Conservation (phyloP, 2,113 vertebrate genomes). For the Rhodinocichla rosea region DNA sequence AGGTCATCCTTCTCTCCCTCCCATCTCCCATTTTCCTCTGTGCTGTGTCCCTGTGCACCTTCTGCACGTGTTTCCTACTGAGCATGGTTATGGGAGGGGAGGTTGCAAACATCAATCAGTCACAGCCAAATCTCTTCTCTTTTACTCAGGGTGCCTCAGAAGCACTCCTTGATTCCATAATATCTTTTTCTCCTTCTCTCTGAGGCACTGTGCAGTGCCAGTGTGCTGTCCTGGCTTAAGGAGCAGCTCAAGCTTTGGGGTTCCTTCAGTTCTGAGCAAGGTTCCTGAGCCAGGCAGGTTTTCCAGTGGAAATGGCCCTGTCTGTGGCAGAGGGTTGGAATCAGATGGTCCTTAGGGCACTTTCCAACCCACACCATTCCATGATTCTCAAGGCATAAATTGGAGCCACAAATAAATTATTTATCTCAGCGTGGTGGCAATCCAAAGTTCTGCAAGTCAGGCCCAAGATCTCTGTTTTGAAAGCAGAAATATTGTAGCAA, state of each 20-base stretch:
- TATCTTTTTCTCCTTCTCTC: accelerated
- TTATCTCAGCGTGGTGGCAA: not conserved
- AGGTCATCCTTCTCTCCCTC: not conserved
- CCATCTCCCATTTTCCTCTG: not conserved
- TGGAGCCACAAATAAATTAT: not conserved
- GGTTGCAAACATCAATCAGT: not conserved
- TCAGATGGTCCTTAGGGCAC: not conserved
- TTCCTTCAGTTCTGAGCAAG: not conserved
- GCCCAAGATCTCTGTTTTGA: not conserved
- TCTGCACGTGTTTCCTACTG: not conserved
- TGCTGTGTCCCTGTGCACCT: not conserved
- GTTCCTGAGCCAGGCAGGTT: not conserved
- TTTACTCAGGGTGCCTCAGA: not conserved
- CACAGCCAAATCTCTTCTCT: not conserved
- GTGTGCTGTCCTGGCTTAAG: not conserved
- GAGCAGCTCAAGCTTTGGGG: not conserved
- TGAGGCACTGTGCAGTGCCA: not conserved
- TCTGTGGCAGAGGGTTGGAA: not conserved
- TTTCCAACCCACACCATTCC: not conserved
- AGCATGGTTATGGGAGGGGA: not conserved
- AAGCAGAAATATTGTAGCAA: not conserved
- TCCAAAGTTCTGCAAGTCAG: not conserved
- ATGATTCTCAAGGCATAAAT: not conserved
- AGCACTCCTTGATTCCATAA: not conserved
- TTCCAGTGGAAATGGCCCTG: not conserved